A percentile compares a stretch with the other conserved stretches of the same genome.
phyloP scores from a whole-genome alignment of 2,113 vertebrate genomes.

The Crotalus horridus region DNA sequence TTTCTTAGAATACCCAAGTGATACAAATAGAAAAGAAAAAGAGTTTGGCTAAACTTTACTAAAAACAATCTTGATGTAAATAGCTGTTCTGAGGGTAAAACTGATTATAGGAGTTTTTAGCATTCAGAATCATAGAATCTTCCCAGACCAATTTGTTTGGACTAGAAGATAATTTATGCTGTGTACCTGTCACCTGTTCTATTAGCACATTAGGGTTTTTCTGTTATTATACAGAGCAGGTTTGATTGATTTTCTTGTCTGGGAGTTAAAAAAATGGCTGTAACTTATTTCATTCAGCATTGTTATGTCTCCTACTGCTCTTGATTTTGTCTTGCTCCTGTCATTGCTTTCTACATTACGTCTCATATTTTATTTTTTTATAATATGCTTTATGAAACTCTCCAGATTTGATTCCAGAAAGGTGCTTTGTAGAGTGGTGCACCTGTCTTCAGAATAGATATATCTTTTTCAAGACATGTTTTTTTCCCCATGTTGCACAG shows the following conservation, averaged over 20 bases:
- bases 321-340: background rate
- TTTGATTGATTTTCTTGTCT: background rate
- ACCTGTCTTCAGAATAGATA: background rate
- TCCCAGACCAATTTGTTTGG: background rate
- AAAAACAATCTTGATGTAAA: background rate
- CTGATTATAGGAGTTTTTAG: background rate
- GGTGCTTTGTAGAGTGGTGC: background rate
- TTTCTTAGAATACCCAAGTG: background rate
- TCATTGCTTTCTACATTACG: background rate
- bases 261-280: background rate
- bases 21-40: background rate
- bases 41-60: background rate
- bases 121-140: background rate
- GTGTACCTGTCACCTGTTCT: background rate
- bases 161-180: background rate
- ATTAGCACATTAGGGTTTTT: background rate
- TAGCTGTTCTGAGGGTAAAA: background rate
- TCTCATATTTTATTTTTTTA: background rate
- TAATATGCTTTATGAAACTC: background rate
- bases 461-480: background rate
- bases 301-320: background rate
- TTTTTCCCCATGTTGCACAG: background rate
- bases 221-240: background rate
- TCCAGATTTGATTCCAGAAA: background rate
- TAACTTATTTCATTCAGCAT: background rate